phyloP scores from a whole-genome alignment of 2,797 vertebrate genomes.

The Natrix natrix region DNA sequence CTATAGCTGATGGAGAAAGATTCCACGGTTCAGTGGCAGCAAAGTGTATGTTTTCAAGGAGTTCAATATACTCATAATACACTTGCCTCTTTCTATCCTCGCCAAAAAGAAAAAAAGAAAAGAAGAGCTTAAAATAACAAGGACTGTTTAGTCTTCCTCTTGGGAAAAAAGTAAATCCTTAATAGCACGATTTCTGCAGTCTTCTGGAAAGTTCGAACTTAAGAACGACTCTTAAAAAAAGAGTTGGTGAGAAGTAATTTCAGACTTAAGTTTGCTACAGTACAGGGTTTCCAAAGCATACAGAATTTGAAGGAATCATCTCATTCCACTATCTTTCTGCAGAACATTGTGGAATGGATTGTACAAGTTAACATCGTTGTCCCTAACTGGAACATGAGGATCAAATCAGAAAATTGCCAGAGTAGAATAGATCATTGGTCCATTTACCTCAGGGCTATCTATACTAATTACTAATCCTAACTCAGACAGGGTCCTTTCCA shows the following conservation, averaged over 20 bases:
- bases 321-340: not conserved
- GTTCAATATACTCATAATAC: not conserved
- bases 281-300: not conserved
- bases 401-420: not conserved
- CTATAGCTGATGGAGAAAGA: not conserved
- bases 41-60: not conserved
- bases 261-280: not conserved
- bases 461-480: not conserved
- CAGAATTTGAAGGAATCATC: not conserved
- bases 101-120: slow-evolving; percentile 7
- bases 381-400: not conserved
- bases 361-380: not conserved
- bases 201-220: not conserved
- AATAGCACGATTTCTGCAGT: not conserved
- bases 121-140: slow-evolving; percentile 34
- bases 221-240: not conserved
- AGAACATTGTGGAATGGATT: not conserved
- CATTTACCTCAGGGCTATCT: not conserved
- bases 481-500: not conserved
- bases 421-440: not conserved
- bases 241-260: not conserved
- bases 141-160: slow-evolving; percentile 16
- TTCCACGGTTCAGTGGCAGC: not conserved
- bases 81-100: not conserved
- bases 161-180: slow-evolving; percentile 20